phyloP scores from a whole-genome alignment of 2,113 vertebrate species.

The Oncorhynchus masou region DNA sequence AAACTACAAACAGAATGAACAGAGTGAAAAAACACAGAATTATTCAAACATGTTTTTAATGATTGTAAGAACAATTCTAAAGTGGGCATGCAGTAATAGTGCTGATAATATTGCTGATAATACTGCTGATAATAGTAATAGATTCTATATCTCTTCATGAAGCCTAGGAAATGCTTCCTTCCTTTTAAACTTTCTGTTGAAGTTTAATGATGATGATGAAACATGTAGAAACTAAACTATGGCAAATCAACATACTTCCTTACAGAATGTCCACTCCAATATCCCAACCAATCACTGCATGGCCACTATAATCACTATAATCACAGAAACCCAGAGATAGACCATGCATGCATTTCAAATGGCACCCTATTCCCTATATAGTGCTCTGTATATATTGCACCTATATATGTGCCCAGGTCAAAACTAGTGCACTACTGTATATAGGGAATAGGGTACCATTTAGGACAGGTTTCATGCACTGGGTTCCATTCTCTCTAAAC shows the following conservation, averaged over 20 bases:
- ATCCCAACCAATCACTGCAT: slow-evolving; percentile 1
- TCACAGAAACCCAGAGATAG: neutral
- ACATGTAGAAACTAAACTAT: slow-evolving; percentile 12
- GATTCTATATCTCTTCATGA: neutral
- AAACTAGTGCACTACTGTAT: no score
- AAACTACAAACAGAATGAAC: neutral
- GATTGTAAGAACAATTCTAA: no score
- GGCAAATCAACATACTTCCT: slow-evolving; percentile 16
- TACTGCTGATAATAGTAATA: no score
- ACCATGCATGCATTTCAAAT: no score
- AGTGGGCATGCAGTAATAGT: no score
- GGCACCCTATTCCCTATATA: no score
- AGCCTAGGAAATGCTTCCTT: slow-evolving; percentile 15
- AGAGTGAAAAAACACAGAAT: neutral
- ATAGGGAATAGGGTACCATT: neutral
- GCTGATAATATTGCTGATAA: no score
- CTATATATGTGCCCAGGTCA: no score
- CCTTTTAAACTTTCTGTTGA: slow-evolving; percentile 14
- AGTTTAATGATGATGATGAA: slow-evolving; percentile 5
- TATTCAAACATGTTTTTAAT: neutral
- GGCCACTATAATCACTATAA: slow-evolving; percentile 1
- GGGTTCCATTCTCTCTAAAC: neutral
- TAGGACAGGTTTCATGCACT: neutral
- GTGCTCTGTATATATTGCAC: no score
- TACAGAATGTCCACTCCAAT: slow-evolving; percentile 22